Percentiles rank a stretch among this genome's conserved stretches.
Conservation (phyloP, 2,888 invertebrate species). For the Heteromyza rotundicornis region DNA sequence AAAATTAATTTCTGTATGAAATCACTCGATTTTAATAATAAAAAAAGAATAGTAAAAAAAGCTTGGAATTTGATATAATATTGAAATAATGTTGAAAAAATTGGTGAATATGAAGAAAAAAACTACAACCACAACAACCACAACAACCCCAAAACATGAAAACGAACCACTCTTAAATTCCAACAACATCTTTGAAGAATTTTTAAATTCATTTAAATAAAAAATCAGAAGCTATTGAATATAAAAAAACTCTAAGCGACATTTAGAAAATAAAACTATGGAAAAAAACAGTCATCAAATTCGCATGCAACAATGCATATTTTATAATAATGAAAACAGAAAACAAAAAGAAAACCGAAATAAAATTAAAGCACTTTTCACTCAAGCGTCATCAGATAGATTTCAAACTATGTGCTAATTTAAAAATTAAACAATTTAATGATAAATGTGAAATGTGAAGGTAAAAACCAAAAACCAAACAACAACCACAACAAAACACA, state of each 20-base stretch:
- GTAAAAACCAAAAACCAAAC: constrained; percentile 8
- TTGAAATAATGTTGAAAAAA: too few relatives aligned
- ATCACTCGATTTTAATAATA: neutral
- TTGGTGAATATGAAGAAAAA: too few relatives aligned
- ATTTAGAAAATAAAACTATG: too few relatives aligned
- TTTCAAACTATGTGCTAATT: constrained; percentile 9
- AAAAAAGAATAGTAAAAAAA: neutral
- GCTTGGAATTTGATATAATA: neutral
- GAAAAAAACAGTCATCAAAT: neutral
- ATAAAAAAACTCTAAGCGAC: too few relatives aligned
- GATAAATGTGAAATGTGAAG: too few relatives aligned
- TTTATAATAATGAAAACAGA: constrained; percentile 22
- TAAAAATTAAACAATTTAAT: constrained; percentile 11
- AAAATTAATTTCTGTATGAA: neutral
- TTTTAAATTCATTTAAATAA: too few relatives aligned
- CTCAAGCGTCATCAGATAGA: neutral
- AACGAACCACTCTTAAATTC: too few relatives aligned
- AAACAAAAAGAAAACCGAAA: neutral
- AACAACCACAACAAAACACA: constrained; percentile 27
- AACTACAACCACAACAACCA: too few relatives aligned
- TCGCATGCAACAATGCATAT: neutral
- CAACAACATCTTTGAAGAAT: too few relatives aligned
- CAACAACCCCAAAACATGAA: too few relatives aligned
- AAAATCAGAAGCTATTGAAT: too few relatives aligned
- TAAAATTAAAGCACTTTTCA: constrained; percentile 10